Evolutionary conservation across 2,797 vertebrate species (phyloP), one percentile per base, ranked within the genome.

Genomic region (Allobates femoralis): DNA sequence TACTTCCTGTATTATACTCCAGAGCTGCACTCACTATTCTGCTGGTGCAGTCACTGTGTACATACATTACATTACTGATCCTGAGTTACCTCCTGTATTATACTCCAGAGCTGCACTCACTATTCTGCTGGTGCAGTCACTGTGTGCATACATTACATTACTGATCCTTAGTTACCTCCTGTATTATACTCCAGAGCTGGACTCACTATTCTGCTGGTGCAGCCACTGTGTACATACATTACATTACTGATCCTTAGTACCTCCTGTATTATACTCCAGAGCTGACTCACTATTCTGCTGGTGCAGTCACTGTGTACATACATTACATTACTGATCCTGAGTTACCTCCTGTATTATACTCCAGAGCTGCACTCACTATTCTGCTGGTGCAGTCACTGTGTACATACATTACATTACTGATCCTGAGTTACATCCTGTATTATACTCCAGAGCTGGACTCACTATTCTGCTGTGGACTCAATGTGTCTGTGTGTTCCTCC

Each of bases 271-370:
- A 60, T 26, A n/a, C 23, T 11, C 56, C 23, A 60, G 56, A 60
- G 60, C n/a, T 62, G 60, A 26, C 60, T 62, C 60, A 14, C n/a
- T 62, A 62, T 62, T 62, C 60, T 62, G 60, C 60, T 62, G 56
- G 56, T 62, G 60, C 23, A 7, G 60, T 62, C 60, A 62, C n/a
- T 62, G 60, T 62, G 10, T 62, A 60, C 58, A 60, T 60, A 60
- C 23, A 60, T 58, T 58, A 58, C 55, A 21, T 58, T 58, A 58
- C 55, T 58, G 55, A 58, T 58, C 18, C 55, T 58, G 55, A 58
- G 55, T 58, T 58, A 58, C 56, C 8, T n/a, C 6, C 56, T n/a
- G 56, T 60, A 26, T 3, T 46, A 46, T 46, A 46, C 5, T 5
- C 41, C 41, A 46, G 41, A 46, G 41, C 41, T 46, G 41, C 41